phyloP scores from a whole-genome alignment of 2,888 invertebrate genomes.

The Hirtodrosophila duncani region DNA sequence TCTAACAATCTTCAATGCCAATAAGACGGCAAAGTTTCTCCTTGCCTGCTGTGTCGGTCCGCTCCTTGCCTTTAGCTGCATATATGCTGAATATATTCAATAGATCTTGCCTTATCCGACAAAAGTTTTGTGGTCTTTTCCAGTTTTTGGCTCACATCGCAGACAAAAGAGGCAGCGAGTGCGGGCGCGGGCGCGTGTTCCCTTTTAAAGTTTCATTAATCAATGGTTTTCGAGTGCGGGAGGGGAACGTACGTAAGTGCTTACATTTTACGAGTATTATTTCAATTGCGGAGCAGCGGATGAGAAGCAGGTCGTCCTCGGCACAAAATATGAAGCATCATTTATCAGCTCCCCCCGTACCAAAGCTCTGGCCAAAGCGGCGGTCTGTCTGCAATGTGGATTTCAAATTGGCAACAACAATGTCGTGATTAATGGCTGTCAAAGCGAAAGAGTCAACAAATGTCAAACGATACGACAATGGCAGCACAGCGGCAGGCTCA shows the following conservation, averaged over 20 bases:
- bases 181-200: conserved; percentile 41
- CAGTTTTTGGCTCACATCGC: no score
- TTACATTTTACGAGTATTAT: conserved; percentile 64
- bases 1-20: conserved; percentile 29
- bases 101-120: conserved; percentile 16
- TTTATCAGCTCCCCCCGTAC: conserved; percentile 49
- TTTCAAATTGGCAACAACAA: conserved; percentile 67
- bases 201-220: conserved; percentile 69
- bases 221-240: conserved; percentile 33
- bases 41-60: conserved; percentile 32
- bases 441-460: conserved; percentile 72
- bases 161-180: conserved; percentile 44
- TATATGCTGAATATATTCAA: conserved; percentile 7
- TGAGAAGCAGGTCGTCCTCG: background rate
- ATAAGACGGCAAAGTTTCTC: conserved; percentile 58
- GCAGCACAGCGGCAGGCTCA: no score
- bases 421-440: conserved; percentile 70
- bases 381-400: conserved; percentile 44
- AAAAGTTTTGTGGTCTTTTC: conserved; percentile 68
- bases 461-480: no score
- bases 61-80: no score
- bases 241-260: background rate
- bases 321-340: conserved; percentile 65
- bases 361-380: background rate
- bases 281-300: conserved; percentile 54